Evolutionary conservation across 2,888 invertebrate species (phyloP), one percentile per base, ranked within the genome.

Genomic region (Polietes domitor): DNA sequence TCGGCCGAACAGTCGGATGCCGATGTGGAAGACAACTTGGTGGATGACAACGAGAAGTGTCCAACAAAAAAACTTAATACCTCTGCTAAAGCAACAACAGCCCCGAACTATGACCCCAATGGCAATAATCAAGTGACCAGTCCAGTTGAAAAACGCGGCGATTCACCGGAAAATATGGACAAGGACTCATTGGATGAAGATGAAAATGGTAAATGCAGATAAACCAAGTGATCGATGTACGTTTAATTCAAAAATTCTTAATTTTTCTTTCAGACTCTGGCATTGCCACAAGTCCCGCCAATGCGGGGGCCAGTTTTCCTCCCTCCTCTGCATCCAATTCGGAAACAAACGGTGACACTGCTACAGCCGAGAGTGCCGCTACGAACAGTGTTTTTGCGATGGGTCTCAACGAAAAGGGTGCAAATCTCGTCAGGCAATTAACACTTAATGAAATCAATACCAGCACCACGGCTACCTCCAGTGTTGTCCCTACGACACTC

Each of bases 21-120:
- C 0, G 97, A 97, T 89, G 94, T 96, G 0, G 97, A 97, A 91
- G 96, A 96, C 88, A 96, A 96, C 89, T 91, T 95, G 0, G 95
- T 96, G 85, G 95, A 94, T 77, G 92, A 92, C 43, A 84, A 86
- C 9, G 84, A 84, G 12, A 84, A 84, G 78, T 61, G 68, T 73
- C 85, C 87, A 2, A 91, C 93, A 2, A 90, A 82, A 43, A 88
- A 78, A 15, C 82, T 86, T 19, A 72, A 78, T 28, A 73, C 86
- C 68, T 82, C 83, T 55, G 58, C 43, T 24, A 65, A 76, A 53
- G 70, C 70, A 26, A 41, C 70, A 65, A 61, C n/a, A 63, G 41
- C 50, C 19, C 6, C 71, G 21, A 41, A 85, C 58, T 82, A 88
- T 61, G 91, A 93, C 87, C 86, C 86, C 50, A 92, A 92, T 86